Conservation (phyloP, 2,113 vertebrate genomes). For the Rhodinocichla rosea region DNA sequence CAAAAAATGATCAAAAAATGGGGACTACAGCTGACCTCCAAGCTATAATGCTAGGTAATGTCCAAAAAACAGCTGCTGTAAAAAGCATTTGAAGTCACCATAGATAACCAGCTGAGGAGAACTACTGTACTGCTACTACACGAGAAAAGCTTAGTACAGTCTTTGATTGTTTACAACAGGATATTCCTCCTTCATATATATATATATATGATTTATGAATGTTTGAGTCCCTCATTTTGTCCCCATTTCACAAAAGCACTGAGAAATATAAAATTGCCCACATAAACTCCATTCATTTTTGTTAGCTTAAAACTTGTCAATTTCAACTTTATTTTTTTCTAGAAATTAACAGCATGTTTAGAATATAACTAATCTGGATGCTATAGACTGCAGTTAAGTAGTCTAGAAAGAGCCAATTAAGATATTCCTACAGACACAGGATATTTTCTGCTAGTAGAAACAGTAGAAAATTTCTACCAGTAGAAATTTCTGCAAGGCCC, state of each 20-base stretch:
- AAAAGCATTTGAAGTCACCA: background rate
- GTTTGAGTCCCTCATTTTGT: background rate
- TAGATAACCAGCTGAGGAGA: background rate
- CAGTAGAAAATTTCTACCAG: background rate
- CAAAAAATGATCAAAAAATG: background rate
- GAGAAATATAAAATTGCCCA: background rate
- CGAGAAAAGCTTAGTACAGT: rapidly evolving
- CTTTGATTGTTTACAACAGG: background rate
- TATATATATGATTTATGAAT: background rate
- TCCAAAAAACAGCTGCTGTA: background rate
- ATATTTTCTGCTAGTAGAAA: background rate
- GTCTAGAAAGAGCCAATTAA: background rate
- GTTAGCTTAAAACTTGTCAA: background rate
- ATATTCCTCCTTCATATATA: rapidly evolving
- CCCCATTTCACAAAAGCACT: background rate
- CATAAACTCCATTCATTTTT: background rate
- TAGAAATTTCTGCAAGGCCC: background rate
- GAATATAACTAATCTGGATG: rapidly evolving
- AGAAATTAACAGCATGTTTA: background rate
- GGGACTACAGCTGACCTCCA: background rate
- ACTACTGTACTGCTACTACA: background rate
- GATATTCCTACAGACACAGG: rapidly evolving
- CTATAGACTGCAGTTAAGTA: background rate
- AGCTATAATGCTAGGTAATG: background rate
- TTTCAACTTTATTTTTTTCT: background rate